A percentile compares a stretch with the other conserved stretches of the same genome.
These are phyloP conservation scores for Mormyrus hasselquistii DNA, from an alignment of 2,797 vertebrate genomes.

Conservation along the genomic window DNA sequence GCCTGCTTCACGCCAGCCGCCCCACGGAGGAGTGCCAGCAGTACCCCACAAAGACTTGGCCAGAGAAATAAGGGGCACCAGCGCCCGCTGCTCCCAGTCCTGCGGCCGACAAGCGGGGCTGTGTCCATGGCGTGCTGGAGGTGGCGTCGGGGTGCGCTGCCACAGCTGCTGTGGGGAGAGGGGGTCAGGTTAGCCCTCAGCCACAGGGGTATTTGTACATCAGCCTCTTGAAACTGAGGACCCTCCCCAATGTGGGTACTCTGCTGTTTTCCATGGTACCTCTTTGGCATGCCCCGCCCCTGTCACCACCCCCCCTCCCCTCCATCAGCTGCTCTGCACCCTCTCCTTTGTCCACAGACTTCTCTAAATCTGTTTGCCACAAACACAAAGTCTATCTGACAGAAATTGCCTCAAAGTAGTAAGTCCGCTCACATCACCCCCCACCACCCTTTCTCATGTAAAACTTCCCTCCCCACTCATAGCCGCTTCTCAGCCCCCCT, in stretches of 20 bases:
- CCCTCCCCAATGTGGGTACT: slow-evolving; percentile 35
- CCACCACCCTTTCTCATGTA: slow-evolving; percentile 41
- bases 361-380: slow-evolving; percentile 59
- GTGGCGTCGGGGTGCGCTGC: background rate
- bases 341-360: slow-evolving; percentile 47
- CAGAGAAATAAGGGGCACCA: slow-evolving; percentile 47
- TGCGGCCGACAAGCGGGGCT: slow-evolving; percentile 45
- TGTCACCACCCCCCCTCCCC: background rate
- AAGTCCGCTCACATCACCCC: slow-evolving; percentile 34
- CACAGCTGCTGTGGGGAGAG: background rate
- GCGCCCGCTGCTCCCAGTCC: slow-evolving; percentile 48
- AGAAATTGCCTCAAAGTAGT: slow-evolving; percentile 41
- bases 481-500: slow-evolving; percentile 5
- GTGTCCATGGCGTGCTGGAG: slow-evolving; percentile 29
- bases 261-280: slow-evolving; percentile 61
- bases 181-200: slow-evolving; percentile 3
- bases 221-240: background rate
- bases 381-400: slow-evolving; percentile 63
- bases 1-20: slow-evolving; percentile 74
- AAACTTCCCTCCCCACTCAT: slow-evolving; percentile 17
- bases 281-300: slow-evolving; percentile 7
- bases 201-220: background rate
- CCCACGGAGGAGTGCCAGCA: slow-evolving; percentile 65
- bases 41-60: slow-evolving; percentile 58
- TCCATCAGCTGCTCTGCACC: slow-evolving; percentile 50